phyloP scores from a whole-genome alignment of 2,113 vertebrate species.

The Pontoporia blainvillei region DNA sequence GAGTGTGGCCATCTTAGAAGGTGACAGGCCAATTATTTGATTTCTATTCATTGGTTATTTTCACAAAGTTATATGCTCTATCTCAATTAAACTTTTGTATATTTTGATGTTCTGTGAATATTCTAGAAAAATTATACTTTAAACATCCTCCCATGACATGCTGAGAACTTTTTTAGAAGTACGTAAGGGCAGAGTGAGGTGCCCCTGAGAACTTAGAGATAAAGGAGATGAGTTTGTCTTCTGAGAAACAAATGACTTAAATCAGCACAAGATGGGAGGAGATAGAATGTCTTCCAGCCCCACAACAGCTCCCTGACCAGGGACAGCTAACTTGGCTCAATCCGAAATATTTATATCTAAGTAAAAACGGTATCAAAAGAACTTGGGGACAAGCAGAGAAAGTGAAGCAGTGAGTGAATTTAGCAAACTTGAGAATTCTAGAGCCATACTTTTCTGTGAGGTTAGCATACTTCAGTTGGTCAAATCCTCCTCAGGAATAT shows the following conservation, averaged over 20 bases:
- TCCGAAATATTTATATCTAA: constrained; percentile 1
- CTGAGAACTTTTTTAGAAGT: background rate
- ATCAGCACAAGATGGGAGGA: background rate
- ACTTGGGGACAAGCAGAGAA: background rate
- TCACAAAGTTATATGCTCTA: background rate
- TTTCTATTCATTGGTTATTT: background rate
- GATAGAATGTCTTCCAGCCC: background rate
- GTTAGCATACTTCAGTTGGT: background rate
- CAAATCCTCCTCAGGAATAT: background rate
- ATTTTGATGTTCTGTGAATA: background rate
- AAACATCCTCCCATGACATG: background rate
- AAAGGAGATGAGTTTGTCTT: background rate
- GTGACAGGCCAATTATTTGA: background rate
- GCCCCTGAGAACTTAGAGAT: background rate
- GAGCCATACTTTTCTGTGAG: background rate
- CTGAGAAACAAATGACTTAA: constrained; percentile 18
- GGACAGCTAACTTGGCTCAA: background rate
- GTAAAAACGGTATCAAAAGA: background rate
- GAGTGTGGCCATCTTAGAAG: too few relatives aligned
- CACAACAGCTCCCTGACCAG: background rate
- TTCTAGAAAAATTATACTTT: background rate
- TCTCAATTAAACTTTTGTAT: background rate
- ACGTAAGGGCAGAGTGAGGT: background rate
- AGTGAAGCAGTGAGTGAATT: background rate
- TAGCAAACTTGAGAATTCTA: background rate